Evolutionary conservation across 1,140 invertebrate genomes (phyloP).

Genomic region (Rhagoletis zephyria): DNA sequence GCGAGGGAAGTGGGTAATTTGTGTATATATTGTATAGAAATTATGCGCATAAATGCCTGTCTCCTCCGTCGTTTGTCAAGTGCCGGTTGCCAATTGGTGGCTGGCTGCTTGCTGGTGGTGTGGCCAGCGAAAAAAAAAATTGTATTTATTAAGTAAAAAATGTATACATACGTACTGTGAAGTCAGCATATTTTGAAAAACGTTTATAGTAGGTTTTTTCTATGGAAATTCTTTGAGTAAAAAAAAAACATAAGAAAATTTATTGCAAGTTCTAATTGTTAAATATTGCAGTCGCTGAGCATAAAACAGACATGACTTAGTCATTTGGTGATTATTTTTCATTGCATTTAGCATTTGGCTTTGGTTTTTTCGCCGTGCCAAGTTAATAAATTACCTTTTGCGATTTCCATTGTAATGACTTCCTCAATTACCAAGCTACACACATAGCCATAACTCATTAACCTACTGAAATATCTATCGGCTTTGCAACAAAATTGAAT

Average conservation of each 20-base stretch:
- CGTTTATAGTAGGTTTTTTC: too few species aligned
- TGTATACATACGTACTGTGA: neutral
- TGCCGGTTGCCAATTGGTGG: neutral
- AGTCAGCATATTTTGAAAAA: neutral
- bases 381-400: constrained; percentile 8
- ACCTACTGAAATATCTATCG: neutral
- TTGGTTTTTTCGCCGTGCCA: neutral
- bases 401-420: constrained; percentile 27
- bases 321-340: neutral
- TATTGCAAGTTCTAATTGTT: neutral
- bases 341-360: neutral
- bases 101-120: neutral
- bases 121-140: neutral
- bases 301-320: neutral
- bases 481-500: neutral
- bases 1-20: neutral
- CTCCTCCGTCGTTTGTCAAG: neutral
- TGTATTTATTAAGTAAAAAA: neutral
- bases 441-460: constrained; percentile 19
- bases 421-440: neutral
- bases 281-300: neutral
- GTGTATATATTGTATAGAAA: constrained; percentile 11
- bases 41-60: neutral
- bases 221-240: neutral
- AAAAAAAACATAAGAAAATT: neutral